Conservation (phyloP, 2,797 vertebrate species). For the Nyctibius grandis region DNA sequence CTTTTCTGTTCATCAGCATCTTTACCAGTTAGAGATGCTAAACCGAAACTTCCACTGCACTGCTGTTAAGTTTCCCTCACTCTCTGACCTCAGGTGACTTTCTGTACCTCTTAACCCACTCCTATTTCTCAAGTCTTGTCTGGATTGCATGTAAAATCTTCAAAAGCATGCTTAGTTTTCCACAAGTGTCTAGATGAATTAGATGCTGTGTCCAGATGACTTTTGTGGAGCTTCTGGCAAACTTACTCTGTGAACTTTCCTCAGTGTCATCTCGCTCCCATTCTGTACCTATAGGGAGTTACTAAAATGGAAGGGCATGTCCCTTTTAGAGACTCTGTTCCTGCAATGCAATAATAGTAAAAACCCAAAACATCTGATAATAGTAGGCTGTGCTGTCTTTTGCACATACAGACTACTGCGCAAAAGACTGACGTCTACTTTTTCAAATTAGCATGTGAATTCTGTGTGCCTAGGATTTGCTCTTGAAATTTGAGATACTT, state of each 20-base stretch:
- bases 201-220: neutral
- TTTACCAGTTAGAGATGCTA: neutral
- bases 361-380: accelerated
- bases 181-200: neutral
- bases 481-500: neutral
- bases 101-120: neutral
- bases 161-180: neutral
- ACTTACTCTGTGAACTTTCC: neutral
- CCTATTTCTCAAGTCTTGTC: neutral
- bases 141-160: neutral
- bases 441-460: neutral
- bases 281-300: neutral
- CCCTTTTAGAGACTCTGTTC: neutral
- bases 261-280: neutral
- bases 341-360: neutral
- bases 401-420: neutral
- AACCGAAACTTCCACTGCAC: neutral
- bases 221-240: neutral
- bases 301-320: neutral
- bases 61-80: neutral
- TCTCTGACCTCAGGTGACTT: neutral
- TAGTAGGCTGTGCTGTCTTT: neutral
- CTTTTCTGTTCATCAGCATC: neutral
- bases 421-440: neutral
- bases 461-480: neutral